phyloP scores from a whole-genome alignment of 2,888 invertebrate genomes.

The Cheilosia pagana region DNA sequence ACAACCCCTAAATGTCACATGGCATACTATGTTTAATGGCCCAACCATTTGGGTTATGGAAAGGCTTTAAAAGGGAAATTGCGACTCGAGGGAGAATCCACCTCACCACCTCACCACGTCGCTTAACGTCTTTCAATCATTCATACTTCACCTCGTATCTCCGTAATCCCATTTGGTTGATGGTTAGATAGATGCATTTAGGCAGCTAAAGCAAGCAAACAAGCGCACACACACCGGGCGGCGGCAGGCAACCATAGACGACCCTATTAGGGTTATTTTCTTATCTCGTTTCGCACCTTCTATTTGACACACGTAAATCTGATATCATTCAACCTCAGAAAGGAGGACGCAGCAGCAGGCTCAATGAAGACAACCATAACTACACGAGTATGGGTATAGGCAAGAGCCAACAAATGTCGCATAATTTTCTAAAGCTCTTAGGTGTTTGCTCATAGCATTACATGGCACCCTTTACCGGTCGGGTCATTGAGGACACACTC shows the following conservation, averaged over 20 bases:
- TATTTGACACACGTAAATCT: constrained; percentile 72
- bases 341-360: constrained; percentile 27
- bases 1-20: constrained; percentile 28
- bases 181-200: constrained; percentile 39
- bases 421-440: constrained; percentile 72
- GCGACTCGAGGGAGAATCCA: constrained; percentile 1
- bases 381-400: constrained; percentile 19
- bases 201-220: constrained; percentile 27
- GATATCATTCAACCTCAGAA: constrained; percentile 69
- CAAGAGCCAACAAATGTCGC: constrained; percentile 70
- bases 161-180: constrained; percentile 61
- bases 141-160: constrained; percentile 63
- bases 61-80: constrained; percentile 42
- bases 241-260: not conserved
- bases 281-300: constrained; percentile 72
- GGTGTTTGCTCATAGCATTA: constrained; percentile 67
- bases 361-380: constrained; percentile 51
- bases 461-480: constrained; percentile 27
- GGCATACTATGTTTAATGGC: constrained; percentile 46
- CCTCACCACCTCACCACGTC: constrained; percentile 26
- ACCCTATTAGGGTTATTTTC: constrained; percentile 66
- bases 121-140: constrained; percentile 62
- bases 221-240: constrained; percentile 13
- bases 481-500: not conserved
- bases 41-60: constrained; percentile 15